Evolutionary conservation across 2,888 invertebrate species (phyloP).

Genomic region (Epistrophe grossulariae): DNA sequence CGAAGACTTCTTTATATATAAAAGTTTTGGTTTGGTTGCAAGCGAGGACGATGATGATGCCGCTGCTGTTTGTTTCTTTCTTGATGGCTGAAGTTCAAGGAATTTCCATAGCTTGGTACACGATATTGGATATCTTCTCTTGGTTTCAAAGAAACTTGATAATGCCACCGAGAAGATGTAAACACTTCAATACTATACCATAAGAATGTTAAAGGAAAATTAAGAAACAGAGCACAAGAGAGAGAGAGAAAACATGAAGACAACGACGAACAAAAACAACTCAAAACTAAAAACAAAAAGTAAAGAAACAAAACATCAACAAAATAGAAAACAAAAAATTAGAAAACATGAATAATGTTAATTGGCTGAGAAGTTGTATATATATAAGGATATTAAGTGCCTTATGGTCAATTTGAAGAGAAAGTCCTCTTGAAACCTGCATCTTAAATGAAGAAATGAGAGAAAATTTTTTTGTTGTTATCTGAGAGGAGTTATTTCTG

Average conservation of each 20-base stretch:
- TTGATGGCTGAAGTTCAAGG: conserved; percentile 56
- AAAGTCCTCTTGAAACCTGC: neutral
- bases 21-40: conserved; percentile 24
- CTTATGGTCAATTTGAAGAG: conserved; percentile 72
- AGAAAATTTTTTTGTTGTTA: conserved; percentile 20
- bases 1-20: conserved; percentile 36
- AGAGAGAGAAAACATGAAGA: neutral
- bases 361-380: conserved; percentile 73
- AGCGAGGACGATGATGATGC: conserved; percentile 37
- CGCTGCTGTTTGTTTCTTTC: conserved; percentile 47
- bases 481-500: conserved; percentile 17
- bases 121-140: conserved; percentile 72
- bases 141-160: conserved; percentile 72
- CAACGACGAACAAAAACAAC: conserved; percentile 9
- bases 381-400: conserved; percentile 67
- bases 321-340: conserved; percentile 20
- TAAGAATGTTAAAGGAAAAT: neutral
- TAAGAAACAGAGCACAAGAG: conserved; percentile 24
- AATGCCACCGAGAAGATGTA: conserved; percentile 45
- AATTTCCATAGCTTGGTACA: conserved; percentile 51
- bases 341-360: conserved; percentile 74
- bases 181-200: conserved; percentile 16
- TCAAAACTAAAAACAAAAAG: neutral
- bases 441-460: neutral
- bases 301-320: conserved; percentile 4